A percentile compares a stretch with the other conserved stretches of the same genome.
Conservation (phyloP, 2,888 invertebrate species). For the Hoplodrina blanda region DNA sequence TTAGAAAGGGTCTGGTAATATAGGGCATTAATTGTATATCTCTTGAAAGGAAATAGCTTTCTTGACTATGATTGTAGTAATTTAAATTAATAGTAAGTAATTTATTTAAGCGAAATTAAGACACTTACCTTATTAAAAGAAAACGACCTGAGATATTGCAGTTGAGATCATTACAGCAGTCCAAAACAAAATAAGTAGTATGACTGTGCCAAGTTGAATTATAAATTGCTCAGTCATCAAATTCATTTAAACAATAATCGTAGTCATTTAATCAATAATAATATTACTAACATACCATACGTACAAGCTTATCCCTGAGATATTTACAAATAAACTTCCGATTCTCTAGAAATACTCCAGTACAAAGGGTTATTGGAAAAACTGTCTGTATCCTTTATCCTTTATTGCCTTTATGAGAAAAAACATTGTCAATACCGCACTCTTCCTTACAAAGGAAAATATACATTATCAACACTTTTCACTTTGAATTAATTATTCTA, state of each 20-base stretch:
- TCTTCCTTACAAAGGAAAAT: constrained; percentile 22
- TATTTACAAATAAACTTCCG: not conserved
- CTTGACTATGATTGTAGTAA: no score
- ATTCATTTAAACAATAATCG: not conserved
- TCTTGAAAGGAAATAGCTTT: no score
- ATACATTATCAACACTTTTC: constrained; percentile 36
- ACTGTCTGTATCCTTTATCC: not conserved
- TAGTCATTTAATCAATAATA: not conserved
- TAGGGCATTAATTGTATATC: no score
- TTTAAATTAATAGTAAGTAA: no score
- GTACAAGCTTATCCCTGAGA: not conserved
- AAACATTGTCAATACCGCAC: constrained; percentile 13
- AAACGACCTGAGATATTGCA: no score
- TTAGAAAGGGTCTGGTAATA: no score
- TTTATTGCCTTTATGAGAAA: not conserved
- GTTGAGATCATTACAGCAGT: no score
- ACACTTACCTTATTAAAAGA: no score
- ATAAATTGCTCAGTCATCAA: not conserved
- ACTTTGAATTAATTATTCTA: constrained; percentile 57
- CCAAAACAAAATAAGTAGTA: no score
- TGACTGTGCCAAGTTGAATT: not conserved
- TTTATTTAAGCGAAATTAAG: no score
- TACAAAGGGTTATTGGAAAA: not conserved
- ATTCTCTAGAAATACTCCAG: not conserved
- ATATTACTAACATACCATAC: not conserved